Percentiles rank a stretch among this genome's conserved stretches.
Conservation (phyloP, 2,113 vertebrate genomes). For the Peromyscus polionotus region DNA sequence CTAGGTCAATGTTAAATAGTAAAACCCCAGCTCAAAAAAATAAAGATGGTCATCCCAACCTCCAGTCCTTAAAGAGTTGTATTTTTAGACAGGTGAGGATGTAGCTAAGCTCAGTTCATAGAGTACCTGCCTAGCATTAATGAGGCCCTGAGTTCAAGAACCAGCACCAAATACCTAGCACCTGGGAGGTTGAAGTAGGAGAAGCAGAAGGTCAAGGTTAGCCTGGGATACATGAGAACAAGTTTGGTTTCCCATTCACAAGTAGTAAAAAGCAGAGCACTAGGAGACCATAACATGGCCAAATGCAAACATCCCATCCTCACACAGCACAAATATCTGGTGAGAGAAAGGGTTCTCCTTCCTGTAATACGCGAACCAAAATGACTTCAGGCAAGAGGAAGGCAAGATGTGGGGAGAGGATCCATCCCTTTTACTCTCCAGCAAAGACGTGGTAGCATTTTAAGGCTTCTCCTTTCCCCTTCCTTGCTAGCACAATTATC, state of each 20-base stretch:
- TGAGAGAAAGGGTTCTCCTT: not conserved
- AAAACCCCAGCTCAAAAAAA: not conserved
- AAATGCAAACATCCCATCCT: not conserved
- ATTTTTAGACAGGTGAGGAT: too few species aligned
- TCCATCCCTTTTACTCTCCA: not conserved
- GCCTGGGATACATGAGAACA: not conserved
- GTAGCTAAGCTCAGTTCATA: not conserved
- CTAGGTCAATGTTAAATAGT: not conserved
- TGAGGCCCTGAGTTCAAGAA: not conserved
- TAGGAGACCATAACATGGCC: not conserved
- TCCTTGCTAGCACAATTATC: not conserved
- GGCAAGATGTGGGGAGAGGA: not conserved
- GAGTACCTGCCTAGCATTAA: not conserved
- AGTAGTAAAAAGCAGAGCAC: not conserved
- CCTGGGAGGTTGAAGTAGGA: not conserved
- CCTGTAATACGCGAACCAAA: not conserved
- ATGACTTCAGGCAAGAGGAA: not conserved
- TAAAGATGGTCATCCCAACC: not conserved
- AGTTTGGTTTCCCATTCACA: conserved; percentile 1
- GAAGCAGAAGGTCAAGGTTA: not conserved
- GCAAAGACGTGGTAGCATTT: not conserved
- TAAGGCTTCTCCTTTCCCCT: not conserved
- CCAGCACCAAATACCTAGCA: not conserved
- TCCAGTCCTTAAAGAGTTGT: not conserved
- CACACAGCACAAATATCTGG: not conserved